Percentiles rank a stretch among this genome's conserved stretches.
phyloP scores from a whole-genome alignment of 1,140 invertebrate species.

The Asbolus verrucosus region DNA sequence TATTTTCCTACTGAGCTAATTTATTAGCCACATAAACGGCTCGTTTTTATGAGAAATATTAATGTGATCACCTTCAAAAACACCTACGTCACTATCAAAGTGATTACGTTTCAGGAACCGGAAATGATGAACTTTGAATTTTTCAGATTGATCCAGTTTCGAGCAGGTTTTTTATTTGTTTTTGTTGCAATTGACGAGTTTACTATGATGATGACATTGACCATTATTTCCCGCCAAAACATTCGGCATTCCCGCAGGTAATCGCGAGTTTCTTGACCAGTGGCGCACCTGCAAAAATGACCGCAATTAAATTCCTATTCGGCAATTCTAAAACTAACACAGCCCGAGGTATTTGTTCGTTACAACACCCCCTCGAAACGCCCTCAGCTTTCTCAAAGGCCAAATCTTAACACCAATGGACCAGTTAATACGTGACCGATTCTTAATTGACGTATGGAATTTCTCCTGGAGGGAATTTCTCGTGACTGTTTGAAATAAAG shows the following conservation, averaged over 20 bases:
- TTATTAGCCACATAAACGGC: conserved; percentile 14
- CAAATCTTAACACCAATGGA: too few relatives aligned
- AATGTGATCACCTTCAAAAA: neutral
- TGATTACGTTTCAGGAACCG: neutral
- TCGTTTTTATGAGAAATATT: neutral
- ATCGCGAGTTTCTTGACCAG: conserved; percentile 45
- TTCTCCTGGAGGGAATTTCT: neutral
- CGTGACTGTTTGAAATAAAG: conserved; percentile 2
- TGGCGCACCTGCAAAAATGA: conserved; percentile 13
- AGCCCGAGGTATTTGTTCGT: neutral
- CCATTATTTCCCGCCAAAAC: conserved; percentile 56
- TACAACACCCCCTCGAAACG: too few relatives aligned
- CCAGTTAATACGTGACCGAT: too few relatives aligned
- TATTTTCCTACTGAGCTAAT: conserved; percentile 39
- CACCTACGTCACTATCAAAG: neutral
- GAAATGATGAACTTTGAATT: neutral
- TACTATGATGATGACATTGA: conserved; percentile 53
- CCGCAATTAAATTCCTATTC: neutral
- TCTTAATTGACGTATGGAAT: too few relatives aligned
- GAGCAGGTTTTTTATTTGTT: conserved; percentile 15
- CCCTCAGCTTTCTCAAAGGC: too few relatives aligned
- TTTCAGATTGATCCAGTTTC: neutral
- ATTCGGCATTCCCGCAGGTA: conserved; percentile 55
- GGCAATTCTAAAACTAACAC: too few relatives aligned
- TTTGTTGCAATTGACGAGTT: conserved; percentile 33